Conservation (phyloP, 2,113 vertebrate genomes). For the Labrus mixtus region DNA sequence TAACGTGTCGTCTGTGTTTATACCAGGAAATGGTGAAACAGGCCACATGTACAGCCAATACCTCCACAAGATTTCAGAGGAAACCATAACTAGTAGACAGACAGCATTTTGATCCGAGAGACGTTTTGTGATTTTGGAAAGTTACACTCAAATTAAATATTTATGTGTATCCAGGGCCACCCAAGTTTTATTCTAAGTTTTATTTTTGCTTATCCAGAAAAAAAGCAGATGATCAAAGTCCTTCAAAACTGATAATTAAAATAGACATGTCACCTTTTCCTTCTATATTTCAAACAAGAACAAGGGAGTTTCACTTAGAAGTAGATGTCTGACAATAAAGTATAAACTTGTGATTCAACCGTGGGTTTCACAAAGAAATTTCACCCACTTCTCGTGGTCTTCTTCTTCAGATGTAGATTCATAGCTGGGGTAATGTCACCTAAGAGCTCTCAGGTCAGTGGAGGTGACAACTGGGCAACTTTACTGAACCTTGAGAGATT, state of each 20-base stretch:
- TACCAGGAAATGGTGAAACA: conserved; percentile 68
- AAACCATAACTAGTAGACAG: conserved; percentile 55
- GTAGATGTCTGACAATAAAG: neutral
- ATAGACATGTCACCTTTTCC: no score
- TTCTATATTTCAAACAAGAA: neutral
- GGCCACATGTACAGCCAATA: conserved; percentile 28
- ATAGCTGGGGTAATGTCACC: neutral
- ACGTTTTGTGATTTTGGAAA: neutral
- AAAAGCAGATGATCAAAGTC: no score
- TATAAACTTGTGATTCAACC: neutral
- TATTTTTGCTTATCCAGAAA: no score
- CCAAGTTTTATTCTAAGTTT: no score
- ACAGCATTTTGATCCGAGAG: conserved; percentile 23
- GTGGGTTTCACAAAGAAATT: no score
- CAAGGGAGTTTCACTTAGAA: neutral
- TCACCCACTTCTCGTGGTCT: neutral
- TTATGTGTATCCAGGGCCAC: no score
- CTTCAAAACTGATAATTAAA: no score
- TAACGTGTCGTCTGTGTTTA: conserved; percentile 34
- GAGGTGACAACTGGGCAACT: neutral
- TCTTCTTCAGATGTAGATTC: neutral
- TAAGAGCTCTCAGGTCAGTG: neutral
- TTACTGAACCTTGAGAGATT: neutral
- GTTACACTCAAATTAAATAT: no score
- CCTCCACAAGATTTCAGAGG: conserved; percentile 40